Evolutionary conservation across 2,888 invertebrate genomes (phyloP), one percentile per base, ranked within the genome.

Genomic region (Tetrapedia diversipes): DNA sequence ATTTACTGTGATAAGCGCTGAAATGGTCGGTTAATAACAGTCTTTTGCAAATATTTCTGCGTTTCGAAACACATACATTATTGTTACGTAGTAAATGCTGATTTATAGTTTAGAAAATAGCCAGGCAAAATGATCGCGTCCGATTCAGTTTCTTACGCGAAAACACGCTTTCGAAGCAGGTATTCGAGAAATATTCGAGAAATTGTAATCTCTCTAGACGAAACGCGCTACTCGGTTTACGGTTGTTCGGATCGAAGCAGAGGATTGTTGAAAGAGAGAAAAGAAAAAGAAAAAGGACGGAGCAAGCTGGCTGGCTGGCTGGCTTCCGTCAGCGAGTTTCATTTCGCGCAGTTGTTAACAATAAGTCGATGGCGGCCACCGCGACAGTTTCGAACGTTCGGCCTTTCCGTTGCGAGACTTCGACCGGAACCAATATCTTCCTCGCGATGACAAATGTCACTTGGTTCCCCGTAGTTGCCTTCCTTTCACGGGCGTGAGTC

Each of bases 381-480:
- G 27, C 32, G 29, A 53, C 47, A 61, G 47, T 53, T 56, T 24
- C 63, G 49, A 29, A 19, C 59, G 34, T 57, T 53, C 45, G 41
- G n/a, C n/a, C 37, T 7, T 43, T 10, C 19, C 49, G 29, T 24
- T 43, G 61, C 29, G 34, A 19, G 71, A 81, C 60, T 75, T 72
- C 47, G 41, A 45, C 8, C 64, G 29, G 64, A 79, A 73, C 71
- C 68, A 69, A 74, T 79, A 77, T 77, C 77, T 74, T 71, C 65
- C 43, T 27, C 39, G 24, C 80, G 54, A 72, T 82, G 77, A 82
- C 80, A 82, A 82, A 82, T 75, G 77, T 75, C 83, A 51, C 27
- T 60, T 45, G 67, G 67, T 66, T 39, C 24, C n/a, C n/a, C n/a
- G n/a, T n/a, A n/a, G n/a, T n/a, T n/a, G n/a, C n/a, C n/a, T n/a